Evolutionary conservation across 1,140 invertebrate genomes (phyloP).

Genomic region (Heliconius eleuchia): DNA sequence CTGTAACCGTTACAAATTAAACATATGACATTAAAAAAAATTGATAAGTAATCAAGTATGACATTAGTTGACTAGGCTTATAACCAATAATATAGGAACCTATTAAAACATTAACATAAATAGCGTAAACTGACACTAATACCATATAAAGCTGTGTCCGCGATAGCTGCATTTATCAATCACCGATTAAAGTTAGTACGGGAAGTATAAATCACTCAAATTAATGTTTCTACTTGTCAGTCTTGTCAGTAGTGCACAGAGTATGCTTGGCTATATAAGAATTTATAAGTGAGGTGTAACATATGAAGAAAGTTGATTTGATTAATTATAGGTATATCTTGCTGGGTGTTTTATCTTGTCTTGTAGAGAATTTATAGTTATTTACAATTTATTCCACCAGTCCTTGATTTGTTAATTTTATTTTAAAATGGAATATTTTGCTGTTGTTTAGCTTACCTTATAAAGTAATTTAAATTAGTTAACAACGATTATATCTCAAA

Average conservation of each 20-base stretch:
- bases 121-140: conserved; percentile 35
- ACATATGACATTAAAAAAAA: not conserved
- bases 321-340: not conserved
- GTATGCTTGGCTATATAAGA: not conserved
- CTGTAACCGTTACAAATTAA: not conserved
- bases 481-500: not conserved
- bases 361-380: no score
- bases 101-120: conserved; percentile 40
- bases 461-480: no score
- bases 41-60: not conserved
- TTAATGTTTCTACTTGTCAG: conserved; percentile 43
- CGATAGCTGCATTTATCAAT: conserved; percentile 44
- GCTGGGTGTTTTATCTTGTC: no score
- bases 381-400: no score
- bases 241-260: conserved; percentile 33
- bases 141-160: conserved; percentile 42
- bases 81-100: conserved; percentile 30
- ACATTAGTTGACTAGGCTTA: conserved; percentile 7
- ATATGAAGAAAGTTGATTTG: not conserved
- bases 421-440: not conserved
- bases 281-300: not conserved
- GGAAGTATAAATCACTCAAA: conserved; percentile 55
- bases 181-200: conserved; percentile 46
- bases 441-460: no score
- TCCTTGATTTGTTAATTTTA: no score